Evolutionary conservation across 2,888 invertebrate genomes (phyloP), one percentile per base, ranked within the genome.

Genomic region (Macrophya annulata): DNA sequence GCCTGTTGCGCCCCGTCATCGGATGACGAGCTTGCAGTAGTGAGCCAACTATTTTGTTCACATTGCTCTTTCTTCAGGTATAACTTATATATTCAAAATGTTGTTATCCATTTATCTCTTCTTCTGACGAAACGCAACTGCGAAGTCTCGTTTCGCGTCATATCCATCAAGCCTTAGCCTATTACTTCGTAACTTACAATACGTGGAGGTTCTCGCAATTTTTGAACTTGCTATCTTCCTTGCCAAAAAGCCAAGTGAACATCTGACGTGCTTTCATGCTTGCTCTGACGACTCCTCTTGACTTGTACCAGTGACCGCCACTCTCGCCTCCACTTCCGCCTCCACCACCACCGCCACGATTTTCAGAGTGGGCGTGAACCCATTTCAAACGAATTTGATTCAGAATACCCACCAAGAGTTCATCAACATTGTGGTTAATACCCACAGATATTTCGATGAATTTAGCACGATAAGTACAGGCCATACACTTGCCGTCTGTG

Each of bases 401-500:
- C 87, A 99, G 95, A 85, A 98, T 97, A 0, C 99, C 99, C 40
- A 98, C 99, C 71, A 99, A 95, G 0, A 99, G 95, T 91, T 99
- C 99, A 94, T 99, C 99, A 45, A 99, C 98, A 93, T 99, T 98
- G 95, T 99, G 98, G 94, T 99, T 99, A 91, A 99, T 98, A 17
- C 98, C 99, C 17, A 99, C 99, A 0, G 99, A 99, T 25, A 99
- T 97, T 94, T 99, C 99, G 88, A 98, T 97, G 95, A 98, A 98
- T 94, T 99, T 99, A 85, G 98, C 97, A 88, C 98, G 97, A 94
- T 97, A 98, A 3, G 97, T 97, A 93, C 98, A 98, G 9, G 99
- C 99, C 88, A 98, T 95, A 91, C 98, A 97, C 93, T 98, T 98
- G 84, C 99, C 99, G 94, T 99, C 99, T 99, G 96, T 72, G 94